A percentile compares a stretch with the other conserved stretches of the same genome.
These are phyloP conservation scores for Gnathonemus echidnorhynchus DNA, from an alignment of 2,113 vertebrate genomes.

Conservation along the genomic window DNA sequence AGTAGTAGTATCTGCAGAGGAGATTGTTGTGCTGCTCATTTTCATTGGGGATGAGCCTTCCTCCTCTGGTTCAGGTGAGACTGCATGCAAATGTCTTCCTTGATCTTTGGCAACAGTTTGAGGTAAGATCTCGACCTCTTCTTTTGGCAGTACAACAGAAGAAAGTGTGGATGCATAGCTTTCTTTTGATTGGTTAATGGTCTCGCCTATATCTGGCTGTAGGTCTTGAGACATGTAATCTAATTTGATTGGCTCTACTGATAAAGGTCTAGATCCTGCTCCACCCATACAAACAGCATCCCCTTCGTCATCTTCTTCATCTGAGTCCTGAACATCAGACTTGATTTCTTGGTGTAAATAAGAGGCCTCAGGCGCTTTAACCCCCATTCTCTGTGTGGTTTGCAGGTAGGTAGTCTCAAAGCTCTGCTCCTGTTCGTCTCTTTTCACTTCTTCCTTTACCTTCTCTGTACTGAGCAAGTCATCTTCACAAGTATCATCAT, in stretches of 20 bases:
- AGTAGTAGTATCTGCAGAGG: constrained; percentile 3
- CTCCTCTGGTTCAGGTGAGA: constrained; percentile 13
- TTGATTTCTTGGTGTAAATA: constrained; percentile 36
- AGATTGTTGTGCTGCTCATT: neutral
- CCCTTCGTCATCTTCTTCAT: constrained; percentile 50
- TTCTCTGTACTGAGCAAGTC: constrained; percentile 44
- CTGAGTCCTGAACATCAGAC: constrained; percentile 45
- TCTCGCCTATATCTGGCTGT: neutral
- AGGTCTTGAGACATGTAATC: constrained; percentile 32
- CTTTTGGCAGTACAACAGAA: constrained; percentile 1
- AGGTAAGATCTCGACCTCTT: constrained; percentile 5
- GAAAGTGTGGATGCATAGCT: neutral
- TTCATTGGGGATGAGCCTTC: neutral
- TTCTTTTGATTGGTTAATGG: constrained; percentile 7
- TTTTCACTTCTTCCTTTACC: constrained; percentile 37
- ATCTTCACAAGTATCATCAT: constrained; percentile 58
- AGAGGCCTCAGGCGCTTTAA: constrained; percentile 40
- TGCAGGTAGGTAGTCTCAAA: constrained; percentile 25
- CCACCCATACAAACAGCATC: constrained; percentile 34
- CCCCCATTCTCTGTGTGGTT: constrained; percentile 23
- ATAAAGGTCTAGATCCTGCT: constrained; percentile 29
- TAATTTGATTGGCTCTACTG: constrained; percentile 34
- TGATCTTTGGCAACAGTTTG: constrained; percentile 16
- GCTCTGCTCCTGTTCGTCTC: constrained; percentile 21
- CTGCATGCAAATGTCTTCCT: neutral